Percentiles rank a stretch among this genome's conserved stretches.
phyloP scores from a whole-genome alignment of 2,113 vertebrate species.

The Lamprotornis superbus region DNA sequence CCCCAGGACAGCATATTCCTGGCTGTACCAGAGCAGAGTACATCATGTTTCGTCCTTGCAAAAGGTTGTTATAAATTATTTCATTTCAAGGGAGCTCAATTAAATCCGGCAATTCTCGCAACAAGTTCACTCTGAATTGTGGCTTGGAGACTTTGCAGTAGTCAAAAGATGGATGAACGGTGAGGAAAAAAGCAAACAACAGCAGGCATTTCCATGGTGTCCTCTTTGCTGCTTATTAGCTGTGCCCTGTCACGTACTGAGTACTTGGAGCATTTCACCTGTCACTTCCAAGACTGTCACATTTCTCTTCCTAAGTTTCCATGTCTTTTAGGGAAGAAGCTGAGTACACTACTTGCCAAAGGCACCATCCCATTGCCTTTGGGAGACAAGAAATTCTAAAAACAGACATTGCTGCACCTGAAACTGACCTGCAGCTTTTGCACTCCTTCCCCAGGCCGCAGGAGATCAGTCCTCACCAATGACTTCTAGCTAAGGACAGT shows the following conservation, averaged over 20 bases:
- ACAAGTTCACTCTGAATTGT: background rate
- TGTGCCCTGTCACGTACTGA: background rate
- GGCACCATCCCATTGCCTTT: background rate
- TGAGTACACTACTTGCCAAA: background rate
- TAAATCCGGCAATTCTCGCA: slow-evolving; percentile 1
- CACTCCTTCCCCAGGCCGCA: background rate
- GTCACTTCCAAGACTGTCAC: background rate
- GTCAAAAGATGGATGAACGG: background rate
- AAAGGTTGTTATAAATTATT: slow-evolving; percentile 25
- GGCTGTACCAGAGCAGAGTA: background rate
- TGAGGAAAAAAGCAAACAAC: background rate
- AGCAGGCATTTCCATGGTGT: background rate
- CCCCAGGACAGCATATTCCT: background rate
- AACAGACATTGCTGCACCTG: background rate
- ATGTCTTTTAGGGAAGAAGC: background rate
- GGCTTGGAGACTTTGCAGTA: background rate
- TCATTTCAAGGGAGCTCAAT: slow-evolving; percentile 14
- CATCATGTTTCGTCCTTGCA: background rate
- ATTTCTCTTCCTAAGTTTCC: background rate
- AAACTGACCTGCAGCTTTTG: background rate
- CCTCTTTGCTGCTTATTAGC: background rate
- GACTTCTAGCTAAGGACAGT: background rate
- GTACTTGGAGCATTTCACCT: background rate
- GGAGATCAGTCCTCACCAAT: background rate
- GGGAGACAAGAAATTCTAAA: background rate